Base-by-base conservation (phyloP, 2,888 invertebrate genomes). In the Scaptomyza flava region DNA sequence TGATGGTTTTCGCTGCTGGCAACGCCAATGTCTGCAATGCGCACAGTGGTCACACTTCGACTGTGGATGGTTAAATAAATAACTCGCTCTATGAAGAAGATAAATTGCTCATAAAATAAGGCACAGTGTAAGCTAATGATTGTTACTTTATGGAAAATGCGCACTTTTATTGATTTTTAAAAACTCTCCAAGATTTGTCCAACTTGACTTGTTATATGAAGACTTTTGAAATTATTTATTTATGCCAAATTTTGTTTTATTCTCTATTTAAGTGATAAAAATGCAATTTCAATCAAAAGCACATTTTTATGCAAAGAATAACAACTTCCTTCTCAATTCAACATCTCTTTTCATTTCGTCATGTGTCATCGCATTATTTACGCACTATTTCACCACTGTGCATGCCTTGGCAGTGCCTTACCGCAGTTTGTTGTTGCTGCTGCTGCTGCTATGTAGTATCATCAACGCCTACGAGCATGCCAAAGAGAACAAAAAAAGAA, bases 381-480 rank as follows among this genome's bases (percentile, higher is more conserved):
- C 30, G 4, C 50, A 45, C 6, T 17, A 1, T 53, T 20, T 52
- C 6, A 51, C 60, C 84, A 81, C 87, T 68, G 87, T 81, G 61
- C 69, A 62, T 57, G 52, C 52, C 47, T 68, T 70, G 64, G 48
- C 62, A 60, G 59, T 45, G 63, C 33, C 51, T 41, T 67, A n/a
- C 20, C n/a, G 20, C 36, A 48, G 0, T 63, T 60, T 65, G 63
- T 66, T 86, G 79, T 50, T 70, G 67, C 33, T 71, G 59, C 62
- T 77, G 34, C 33, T 79, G 77, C 47, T 68, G 66, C 43, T 66
- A 65, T 66, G 50, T 79, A 74, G 71, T 82, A 81, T 85, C 85
- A 87, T 85, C 86, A 87, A 81, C 81, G 81, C 81, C 87, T 87
- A 81, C 87, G 68, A 76, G 62, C 61, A 72, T 62, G 77, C 77